These are phyloP conservation scores for Rosalia funebris DNA, from an alignment of 2,888 invertebrate species.

Conservation along the genomic window DNA sequence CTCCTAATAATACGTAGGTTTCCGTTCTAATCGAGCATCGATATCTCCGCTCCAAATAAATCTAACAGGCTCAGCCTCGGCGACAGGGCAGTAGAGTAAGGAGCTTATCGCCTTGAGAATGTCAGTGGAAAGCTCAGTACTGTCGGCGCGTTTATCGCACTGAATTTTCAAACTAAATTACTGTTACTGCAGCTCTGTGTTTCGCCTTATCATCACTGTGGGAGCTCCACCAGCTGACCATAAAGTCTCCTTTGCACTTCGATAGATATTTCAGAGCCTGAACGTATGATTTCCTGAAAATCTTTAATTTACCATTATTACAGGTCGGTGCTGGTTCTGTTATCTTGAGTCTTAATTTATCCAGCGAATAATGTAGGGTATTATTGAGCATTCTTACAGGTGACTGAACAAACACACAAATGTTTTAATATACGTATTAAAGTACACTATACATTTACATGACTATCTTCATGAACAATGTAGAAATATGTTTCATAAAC, in stretches of 20 bases:
- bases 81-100: constrained; percentile 8
- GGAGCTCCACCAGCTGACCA: constrained; percentile 22
- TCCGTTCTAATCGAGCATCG: constrained; percentile 6
- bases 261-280: constrained; percentile 20
- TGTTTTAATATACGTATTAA: no score
- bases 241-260: constrained; percentile 20
- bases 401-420: no score
- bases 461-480: no score
- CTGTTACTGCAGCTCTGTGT: constrained; percentile 31
- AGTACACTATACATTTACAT: no score
- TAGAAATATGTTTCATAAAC: no score
- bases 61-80: not conserved
- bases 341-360: not conserved
- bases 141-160: constrained; percentile 25
- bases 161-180: constrained; percentile 30
- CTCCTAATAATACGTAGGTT: not conserved
- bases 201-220: constrained; percentile 29
- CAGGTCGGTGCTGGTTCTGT: not conserved
- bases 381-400: no score
- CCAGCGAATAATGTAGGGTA: not conserved
- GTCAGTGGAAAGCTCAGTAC: constrained; percentile 8
- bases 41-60: constrained; percentile 24
- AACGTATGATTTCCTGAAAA: constrained; percentile 16
- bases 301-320: constrained; percentile 16
- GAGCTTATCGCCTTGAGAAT: constrained; percentile 14